Conservation (phyloP, 2,113 vertebrate species). For the Myanophis thanlyinensis region DNA sequence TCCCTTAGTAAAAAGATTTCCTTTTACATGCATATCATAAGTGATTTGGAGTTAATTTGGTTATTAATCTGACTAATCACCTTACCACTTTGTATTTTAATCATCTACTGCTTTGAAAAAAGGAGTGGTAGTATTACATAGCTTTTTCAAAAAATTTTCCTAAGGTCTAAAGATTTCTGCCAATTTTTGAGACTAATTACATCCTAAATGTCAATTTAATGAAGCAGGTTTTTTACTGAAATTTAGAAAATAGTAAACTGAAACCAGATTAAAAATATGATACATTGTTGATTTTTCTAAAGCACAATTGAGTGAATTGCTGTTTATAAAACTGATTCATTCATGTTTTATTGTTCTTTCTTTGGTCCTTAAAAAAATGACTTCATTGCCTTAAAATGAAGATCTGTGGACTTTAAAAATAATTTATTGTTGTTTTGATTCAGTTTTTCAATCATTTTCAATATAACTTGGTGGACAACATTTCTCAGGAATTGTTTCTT, state of each 20-base stretch:
- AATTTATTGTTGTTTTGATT: not conserved
- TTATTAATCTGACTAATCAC: slow-evolving; percentile 41
- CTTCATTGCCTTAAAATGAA: not conserved
- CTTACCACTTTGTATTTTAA: slow-evolving; percentile 6
- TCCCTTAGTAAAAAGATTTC: slow-evolving; percentile 43
- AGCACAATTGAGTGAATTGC: not conserved
- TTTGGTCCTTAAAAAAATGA: not conserved
- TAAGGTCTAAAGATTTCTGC: slow-evolving; percentile 53
- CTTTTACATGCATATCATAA: slow-evolving; percentile 50
- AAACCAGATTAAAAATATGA: slow-evolving; percentile 46
- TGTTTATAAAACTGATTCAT: not conserved
- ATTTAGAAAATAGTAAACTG: slow-evolving; percentile 27
- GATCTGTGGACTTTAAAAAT: not conserved
- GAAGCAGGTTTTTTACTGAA: slow-evolving; percentile 42
- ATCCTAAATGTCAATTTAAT: slow-evolving; percentile 65
- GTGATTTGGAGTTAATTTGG: slow-evolving; percentile 32
- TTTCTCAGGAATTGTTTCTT: not conserved
- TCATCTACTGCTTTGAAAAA: not conserved
- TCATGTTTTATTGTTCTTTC: not conserved
- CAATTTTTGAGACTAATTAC: slow-evolving; percentile 61
- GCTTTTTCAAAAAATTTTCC: slow-evolving; percentile 49
- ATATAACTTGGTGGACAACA: not conserved
- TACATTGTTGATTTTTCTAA: slow-evolving; percentile 17
- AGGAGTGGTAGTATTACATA: not conserved
- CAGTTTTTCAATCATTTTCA: not conserved